Evolutionary conservation across 2,888 invertebrate species (phyloP).

Genomic region (Drosophila austrosaltans): DNA sequence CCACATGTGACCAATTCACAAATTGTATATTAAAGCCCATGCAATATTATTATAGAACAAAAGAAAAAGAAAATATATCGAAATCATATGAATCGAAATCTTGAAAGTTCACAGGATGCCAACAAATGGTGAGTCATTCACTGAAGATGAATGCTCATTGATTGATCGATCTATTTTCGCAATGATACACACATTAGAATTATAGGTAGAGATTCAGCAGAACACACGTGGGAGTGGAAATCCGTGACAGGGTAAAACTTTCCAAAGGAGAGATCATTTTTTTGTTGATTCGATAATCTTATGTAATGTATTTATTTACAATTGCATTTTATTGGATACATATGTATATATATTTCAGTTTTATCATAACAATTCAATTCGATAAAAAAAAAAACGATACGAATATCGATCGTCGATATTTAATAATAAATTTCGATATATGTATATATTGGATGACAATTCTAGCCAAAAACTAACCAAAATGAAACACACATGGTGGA

Average conservation of each 20-base stretch:
- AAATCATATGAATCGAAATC: not conserved
- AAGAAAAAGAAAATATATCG: not conserved
- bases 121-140: not conserved
- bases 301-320: not conserved
- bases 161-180: too few relatives aligned
- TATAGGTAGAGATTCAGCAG: too few relatives aligned
- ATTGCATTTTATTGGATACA: not conserved
- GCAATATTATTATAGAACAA: not conserved
- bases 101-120: not conserved
- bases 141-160: not conserved
- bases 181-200: too few relatives aligned
- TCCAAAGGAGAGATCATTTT: too few relatives aligned
- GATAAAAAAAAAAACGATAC: not conserved
- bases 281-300: too few relatives aligned
- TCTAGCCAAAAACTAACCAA: constrained; percentile 10
- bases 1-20: constrained; percentile 14
- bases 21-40: constrained; percentile 1
- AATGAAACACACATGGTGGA: constrained; percentile 42
- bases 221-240: too few relatives aligned
- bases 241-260: too few relatives aligned
- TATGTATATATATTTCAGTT: not conserved
- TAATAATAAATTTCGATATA: constrained; percentile 1
- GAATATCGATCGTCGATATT: constrained; percentile 1
- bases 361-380: not conserved
- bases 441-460: not conserved